Base-by-base conservation (phyloP, 1,140 invertebrate genomes). In the Platyura marginata region DNA sequence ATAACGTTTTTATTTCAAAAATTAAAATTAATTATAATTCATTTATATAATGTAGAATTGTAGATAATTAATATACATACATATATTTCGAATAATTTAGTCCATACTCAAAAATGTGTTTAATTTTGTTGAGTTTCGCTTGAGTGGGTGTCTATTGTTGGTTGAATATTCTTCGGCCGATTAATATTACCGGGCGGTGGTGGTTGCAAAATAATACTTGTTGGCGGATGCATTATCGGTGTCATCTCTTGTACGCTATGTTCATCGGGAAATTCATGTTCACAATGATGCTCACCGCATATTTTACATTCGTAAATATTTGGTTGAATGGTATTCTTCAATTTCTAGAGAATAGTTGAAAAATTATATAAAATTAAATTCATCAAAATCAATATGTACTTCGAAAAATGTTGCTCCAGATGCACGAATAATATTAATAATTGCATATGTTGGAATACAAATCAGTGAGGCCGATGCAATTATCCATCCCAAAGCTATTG, bases 401-500 rank as follows among this genome's bases (percentile, higher is more conserved):
- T 87, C 74, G 52, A 67, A 62, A 22, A 84, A 67, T 44, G 64
- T 79, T 18, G 71, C 63, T 39, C 86, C 87, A 43, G 77, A 70
- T 11, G 84, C 68, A 51, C 71, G 71, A 43, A 74, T 52, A 29
- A 90, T 65, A 41, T 79, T 74, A 42, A 80, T 72, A 13, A 86
- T 56, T 38, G 85, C 85, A 52, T 81, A 79, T 38, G 77, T 70
- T 13, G 88, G 87, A 59, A 93, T 86, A 54, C 84, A 88, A n/a
- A 84, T 56, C 22, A 92, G 67, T 2, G 85, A 89, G 13, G 83
- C 59, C 6, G 77, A 77, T 4, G 86, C 78, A 43, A 91, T 79
- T 43, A 74, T 66, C 88, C 88, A 92, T n/a, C 89, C 89, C 15
- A 91, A 60, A 3, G 69, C 75, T 52, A 86, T 78, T 8, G 85